phyloP scores from a whole-genome alignment of 2,113 vertebrate genomes.

The Triplophysa siluroides region DNA sequence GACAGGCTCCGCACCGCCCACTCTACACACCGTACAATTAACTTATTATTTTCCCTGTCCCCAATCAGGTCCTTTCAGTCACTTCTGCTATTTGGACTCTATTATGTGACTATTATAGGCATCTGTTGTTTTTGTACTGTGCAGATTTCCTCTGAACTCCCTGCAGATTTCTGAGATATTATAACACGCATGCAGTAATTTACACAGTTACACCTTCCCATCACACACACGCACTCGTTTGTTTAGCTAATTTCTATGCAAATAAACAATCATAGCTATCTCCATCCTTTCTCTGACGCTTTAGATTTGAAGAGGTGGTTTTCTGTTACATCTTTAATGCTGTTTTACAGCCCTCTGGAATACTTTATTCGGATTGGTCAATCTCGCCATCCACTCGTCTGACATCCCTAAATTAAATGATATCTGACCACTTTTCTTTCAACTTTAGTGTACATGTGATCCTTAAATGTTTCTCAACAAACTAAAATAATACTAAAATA shows the following conservation, averaged over 20 bases:
- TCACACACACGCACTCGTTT: neutral
- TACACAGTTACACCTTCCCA: neutral
- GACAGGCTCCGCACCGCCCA: constrained; percentile 8
- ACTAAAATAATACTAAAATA: no score
- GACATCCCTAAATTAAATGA: no score
- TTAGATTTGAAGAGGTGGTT: no score
- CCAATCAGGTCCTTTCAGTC: constrained; percentile 49
- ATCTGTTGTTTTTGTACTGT: neutral
- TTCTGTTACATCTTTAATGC: no score
- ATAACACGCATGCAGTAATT: neutral
- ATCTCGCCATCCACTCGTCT: no score
- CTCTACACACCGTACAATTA: constrained; percentile 32
- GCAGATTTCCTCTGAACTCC: neutral
- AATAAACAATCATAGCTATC: no score
- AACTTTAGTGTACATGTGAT: no score
- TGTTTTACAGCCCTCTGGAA: no score
- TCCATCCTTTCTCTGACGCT: no score
- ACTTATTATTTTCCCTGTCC: constrained; percentile 26
- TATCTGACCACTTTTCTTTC: no score
- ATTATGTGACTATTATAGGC: constrained; percentile 51
- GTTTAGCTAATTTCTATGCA: neutral
- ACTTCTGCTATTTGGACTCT: constrained; percentile 57
- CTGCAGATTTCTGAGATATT: neutral
- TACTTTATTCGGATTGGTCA: no score
- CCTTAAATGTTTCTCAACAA: no score